Base-by-base conservation (phyloP, 2,888 invertebrate species). In the Schrankia costaestrigalis region DNA sequence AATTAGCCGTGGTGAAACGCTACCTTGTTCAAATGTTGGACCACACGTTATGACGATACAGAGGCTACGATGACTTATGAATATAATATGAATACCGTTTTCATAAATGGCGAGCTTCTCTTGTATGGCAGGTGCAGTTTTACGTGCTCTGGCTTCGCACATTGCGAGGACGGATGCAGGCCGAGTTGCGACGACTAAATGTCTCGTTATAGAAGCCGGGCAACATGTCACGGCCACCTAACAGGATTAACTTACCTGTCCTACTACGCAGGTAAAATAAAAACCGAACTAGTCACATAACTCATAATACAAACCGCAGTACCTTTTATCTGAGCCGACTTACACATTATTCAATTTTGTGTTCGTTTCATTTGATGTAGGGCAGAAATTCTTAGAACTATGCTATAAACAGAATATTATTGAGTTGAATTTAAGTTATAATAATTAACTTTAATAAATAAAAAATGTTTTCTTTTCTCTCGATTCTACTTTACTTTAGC, bases 201-300 rank as follows among this genome's bases (percentile, higher is more conserved):
- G 75, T 71, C 71, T 72, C 70, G 46, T 65, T 59, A 68, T 68
- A 77, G 82, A 83, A 84, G 82, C 83, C 84, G 80, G 78, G 72
- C 78, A 83, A 69, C 78, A 70, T 85, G 87, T 86, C 86, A 86
- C 76, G 87, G 86, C 75, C 87, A 83, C 73, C 83, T 87, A 87
- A 87, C 85, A 82, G 87, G 87, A 87, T 87, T 87, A 74, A 50
- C 71, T 65, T 69, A 82, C 83, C 78, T 79, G 83, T 72, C 80
- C 84, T 71, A 83, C 78, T 83, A 74, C 80, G 82, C 81, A 81
- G 75, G 77, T 77, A 78, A 73, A 74, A 65, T 66, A 57, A n/a
- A n/a, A 68, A 70, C 71, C 68, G 58, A 66, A 70, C 70, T 67
- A 68, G 67, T 60, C 65, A 14, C 14, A 25, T n/a, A n/a, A n/a